Base-by-base conservation (phyloP, 2,888 invertebrate species). In the Drosophila pseudotalamancana region DNA sequence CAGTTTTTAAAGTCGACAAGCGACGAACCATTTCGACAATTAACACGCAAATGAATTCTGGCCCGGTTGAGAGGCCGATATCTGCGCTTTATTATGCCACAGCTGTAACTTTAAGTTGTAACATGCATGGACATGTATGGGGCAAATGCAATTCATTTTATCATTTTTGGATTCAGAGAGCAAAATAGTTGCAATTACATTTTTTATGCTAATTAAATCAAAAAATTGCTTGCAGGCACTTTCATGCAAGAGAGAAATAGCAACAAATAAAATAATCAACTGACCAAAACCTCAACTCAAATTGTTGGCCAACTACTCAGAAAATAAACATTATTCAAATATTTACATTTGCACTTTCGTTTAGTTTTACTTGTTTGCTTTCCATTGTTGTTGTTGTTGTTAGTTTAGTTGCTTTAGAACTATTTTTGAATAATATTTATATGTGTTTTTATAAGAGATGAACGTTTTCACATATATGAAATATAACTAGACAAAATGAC, bases 281-380 rank as follows among this genome's bases (percentile, higher is more conserved):
- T 69, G 66, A 45, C 77, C 68, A 73, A 62, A 42, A 50, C 69
- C 51, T 61, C 45, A 65, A 43, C 64, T 63, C 37, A 37, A 59
- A 43, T 43, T 56, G 69, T 65, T 67, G 46, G 37, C 19, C 63
- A 72, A 72, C 69, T 69, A 21, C 55, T 37, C 2, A 34, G 60
- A 72, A 74, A 55, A 59, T 56, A 84, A 84, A 77, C 70, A 78
- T 70, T 72, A 45, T 39, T 21, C 49, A 73, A 78, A 81, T 72
- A 84, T 84, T 84, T 84, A 57, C 84, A 77, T 81, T 69, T 67
- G 51, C 73, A 83, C 77, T 78, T 84, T 71, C 49, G 50, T 64
- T 61, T 51, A 54, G 61, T 59, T 67, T 60, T 55, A 37, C 62
- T 27, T 53, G 19, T 16, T 48, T 21, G 51, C 43, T 57, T 62